Percentiles rank a stretch among this genome's conserved stretches.
phyloP scores from a whole-genome alignment of 2,888 invertebrate species.

The Lissocephala sabroskyi region DNA sequence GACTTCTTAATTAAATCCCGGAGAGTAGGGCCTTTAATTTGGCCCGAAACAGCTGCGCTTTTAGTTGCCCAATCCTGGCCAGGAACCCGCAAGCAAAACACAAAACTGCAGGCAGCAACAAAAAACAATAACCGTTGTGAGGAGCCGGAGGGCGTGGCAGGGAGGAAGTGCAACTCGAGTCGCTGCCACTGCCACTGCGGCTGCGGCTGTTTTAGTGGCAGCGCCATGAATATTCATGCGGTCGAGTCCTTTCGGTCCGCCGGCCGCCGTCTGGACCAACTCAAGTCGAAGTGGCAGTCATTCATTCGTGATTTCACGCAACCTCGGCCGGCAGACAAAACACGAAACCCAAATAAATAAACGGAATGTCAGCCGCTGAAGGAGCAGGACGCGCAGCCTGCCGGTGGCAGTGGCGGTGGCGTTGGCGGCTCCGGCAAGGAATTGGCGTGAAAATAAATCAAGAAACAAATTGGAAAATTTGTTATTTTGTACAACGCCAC shows the following conservation, averaged over 20 bases:
- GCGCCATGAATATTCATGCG: conserved; percentile 55
- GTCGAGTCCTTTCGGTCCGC: too few species aligned
- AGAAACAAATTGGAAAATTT: conserved; percentile 64
- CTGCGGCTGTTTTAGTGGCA: conserved; percentile 35
- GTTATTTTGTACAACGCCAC: conserved; percentile 35
- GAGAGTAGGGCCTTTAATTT: too few species aligned
- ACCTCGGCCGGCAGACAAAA: conserved; percentile 48
- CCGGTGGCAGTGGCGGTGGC: conserved; percentile 32
- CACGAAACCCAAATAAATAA: conserved; percentile 61
- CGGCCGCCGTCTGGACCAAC: neutral
- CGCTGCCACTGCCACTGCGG: conserved; percentile 10
- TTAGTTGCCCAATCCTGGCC: conserved; percentile 3
- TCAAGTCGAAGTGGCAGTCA: conserved; percentile 25
- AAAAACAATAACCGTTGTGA: conserved; percentile 50
- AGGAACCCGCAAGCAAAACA: neutral
- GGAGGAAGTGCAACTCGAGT: conserved; percentile 56
- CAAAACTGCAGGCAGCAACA: conserved; percentile 36
- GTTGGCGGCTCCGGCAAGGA: conserved; percentile 31
- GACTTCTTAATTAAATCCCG: conserved; percentile 54
- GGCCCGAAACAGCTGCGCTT: conserved; percentile 41
- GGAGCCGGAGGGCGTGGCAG: conserved; percentile 50
- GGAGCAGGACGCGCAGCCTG: neutral
- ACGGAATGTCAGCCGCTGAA: conserved; percentile 50
- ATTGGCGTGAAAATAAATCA: conserved; percentile 64
- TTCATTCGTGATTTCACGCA: conserved; percentile 63